Base-by-base conservation (phyloP, 2,797 vertebrate species). In the Galagoides demidoff region DNA sequence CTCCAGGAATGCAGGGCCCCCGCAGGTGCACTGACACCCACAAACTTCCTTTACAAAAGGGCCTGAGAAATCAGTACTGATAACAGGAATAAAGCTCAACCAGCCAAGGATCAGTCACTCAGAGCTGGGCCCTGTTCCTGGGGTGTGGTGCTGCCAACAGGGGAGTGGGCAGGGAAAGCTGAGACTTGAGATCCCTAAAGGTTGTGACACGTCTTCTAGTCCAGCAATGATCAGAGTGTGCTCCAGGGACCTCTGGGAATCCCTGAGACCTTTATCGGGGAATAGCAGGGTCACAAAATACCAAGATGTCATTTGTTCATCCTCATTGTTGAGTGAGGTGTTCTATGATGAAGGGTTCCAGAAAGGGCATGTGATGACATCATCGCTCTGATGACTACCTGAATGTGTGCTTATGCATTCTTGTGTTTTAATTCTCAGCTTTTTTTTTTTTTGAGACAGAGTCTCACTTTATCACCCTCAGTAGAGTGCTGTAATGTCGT, bases 1-100 rank as follows among this genome's bases (percentile, higher is more conserved):
- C 45, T 97, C 73, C n/a, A 98, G 97, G 98, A 98, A 99, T 98
- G 98, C 90, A 95, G 94, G 91, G 89, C 95, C 96, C 88, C 93
- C 91, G 37, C 91, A 92, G 96, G 95, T 97, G 94, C 68, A 68
- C 91, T 97, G 97, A 8, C 96, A 96, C 85, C 98, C 96, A 34
- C 64, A 89, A 93, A 96, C 93, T 98, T 98, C 97, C 98, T 98
- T 66, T 84, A 89, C 39, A 3, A 68, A 98, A 90, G 79, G 94
- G 95, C 96, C 96, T 92, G 97, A 97, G 98, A 98, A 97, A 98
- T 97, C 95, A 96, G 78, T 77, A 95, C 83, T 29, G 87, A 97
- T 98, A 97, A 98, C 96, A 98, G 70, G 27, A 43, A 86, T 82
- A 95, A 85, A 79, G 34, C 81, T 81, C 90, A 96, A 39, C 88